Evolutionary conservation across 2,888 invertebrate genomes (phyloP).

Genomic region (Mycalesis mineus): DNA sequence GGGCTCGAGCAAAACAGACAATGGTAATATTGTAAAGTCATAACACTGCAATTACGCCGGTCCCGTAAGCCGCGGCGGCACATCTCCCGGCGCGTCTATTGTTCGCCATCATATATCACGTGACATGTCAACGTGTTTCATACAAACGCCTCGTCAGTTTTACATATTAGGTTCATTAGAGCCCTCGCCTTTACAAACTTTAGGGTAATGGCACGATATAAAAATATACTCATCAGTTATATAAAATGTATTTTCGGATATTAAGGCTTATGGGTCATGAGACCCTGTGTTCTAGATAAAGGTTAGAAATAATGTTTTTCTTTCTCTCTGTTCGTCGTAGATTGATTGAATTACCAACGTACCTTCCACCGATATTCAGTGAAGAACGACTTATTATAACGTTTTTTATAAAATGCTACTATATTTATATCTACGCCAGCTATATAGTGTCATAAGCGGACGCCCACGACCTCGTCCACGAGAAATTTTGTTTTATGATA

Average conservation of each 20-base stretch:
- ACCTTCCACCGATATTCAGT: too few relatives aligned
- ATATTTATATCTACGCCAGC: too few relatives aligned
- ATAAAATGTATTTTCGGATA: background rate
- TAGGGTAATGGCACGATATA: background rate
- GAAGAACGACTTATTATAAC: too few relatives aligned
- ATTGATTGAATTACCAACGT: too few relatives aligned
- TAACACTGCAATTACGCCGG: slow-evolving; percentile 67
- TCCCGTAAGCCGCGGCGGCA: slow-evolving; percentile 34
- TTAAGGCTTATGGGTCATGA: too few relatives aligned
- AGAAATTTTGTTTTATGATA: too few relatives aligned
- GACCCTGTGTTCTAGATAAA: too few relatives aligned
- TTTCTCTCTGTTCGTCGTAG: too few relatives aligned
- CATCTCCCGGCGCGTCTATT: slow-evolving; percentile 59
- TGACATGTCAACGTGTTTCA: slow-evolving; percentile 52
- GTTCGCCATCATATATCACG: slow-evolving; percentile 46
- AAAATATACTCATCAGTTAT: background rate
- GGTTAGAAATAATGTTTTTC: too few relatives aligned
- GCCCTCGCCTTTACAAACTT: slow-evolving; percentile 13
- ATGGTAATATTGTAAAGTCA: slow-evolving; percentile 68
- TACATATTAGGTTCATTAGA: slow-evolving; percentile 27
- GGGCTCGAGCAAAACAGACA: background rate
- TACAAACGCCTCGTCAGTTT: slow-evolving; percentile 48
- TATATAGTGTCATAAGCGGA: too few relatives aligned
- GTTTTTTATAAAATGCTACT: too few relatives aligned
- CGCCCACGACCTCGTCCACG: too few relatives aligned